phyloP scores from a whole-genome alignment of 1,140 invertebrate genomes.

The Zaprionus nigranus region DNA sequence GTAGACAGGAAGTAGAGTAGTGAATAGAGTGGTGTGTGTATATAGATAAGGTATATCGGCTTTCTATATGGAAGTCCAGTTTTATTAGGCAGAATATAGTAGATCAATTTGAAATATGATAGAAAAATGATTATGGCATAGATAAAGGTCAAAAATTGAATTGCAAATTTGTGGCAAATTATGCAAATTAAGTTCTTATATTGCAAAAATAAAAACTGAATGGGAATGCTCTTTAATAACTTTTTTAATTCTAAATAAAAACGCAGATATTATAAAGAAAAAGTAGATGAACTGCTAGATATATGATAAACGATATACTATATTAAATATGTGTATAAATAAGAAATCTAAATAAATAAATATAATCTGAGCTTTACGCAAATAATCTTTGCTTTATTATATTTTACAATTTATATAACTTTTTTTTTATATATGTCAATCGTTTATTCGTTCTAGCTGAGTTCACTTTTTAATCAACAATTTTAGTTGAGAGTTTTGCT shows the following conservation, averaged over 20 bases:
- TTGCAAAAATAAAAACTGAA: too few relatives aligned
- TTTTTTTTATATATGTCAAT: too few relatives aligned
- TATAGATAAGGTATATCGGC: neutral
- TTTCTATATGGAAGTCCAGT: neutral
- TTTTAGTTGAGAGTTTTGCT: neutral
- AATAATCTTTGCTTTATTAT: neutral
- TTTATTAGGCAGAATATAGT: neutral
- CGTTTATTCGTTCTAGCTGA: neutral
- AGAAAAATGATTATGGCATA: neutral
- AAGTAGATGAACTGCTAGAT: too few relatives aligned
- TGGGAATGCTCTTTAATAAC: too few relatives aligned
- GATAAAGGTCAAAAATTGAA: neutral
- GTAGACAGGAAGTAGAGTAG: neutral
- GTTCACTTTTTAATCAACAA: conserved; percentile 1
- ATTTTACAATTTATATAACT: neutral
- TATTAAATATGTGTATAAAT: too few relatives aligned
- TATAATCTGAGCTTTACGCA: neutral
- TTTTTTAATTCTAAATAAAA: too few relatives aligned
- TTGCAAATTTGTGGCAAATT: neutral
- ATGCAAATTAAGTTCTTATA: too few relatives aligned
- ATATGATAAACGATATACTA: too few relatives aligned
- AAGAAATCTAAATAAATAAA: too few relatives aligned
- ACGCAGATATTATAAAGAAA: too few relatives aligned
- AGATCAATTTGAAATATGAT: neutral
- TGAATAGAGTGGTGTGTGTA: neutral